Base-by-base conservation (phyloP, 2,797 vertebrate species). In the Cyclura pinguis region DNA sequence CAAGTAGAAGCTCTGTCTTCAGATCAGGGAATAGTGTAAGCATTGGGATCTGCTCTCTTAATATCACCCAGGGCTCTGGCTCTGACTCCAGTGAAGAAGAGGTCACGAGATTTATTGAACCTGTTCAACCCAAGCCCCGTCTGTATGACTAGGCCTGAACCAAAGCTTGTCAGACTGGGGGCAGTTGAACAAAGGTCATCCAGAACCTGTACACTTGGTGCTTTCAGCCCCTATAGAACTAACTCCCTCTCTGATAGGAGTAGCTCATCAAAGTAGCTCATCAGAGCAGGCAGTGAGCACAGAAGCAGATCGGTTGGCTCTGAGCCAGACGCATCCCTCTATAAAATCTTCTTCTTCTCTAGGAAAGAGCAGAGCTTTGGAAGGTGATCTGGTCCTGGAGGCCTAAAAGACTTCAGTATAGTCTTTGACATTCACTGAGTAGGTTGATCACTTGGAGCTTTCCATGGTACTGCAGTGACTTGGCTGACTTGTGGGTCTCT, bases 381-480 rank as follows among this genome's bases (percentile, higher is more conserved):
- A 64, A 2, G 6, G 38, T 47, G 35, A 32, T 47, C 35, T 78
- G 81, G 69, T 42, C 9, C n/a, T 74, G 42, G 80, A 76, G 38
- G 57, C 69, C 27, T 42, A 73, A 74, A 42, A 74, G 57, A 32
- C 22, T 77, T 74, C 4, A 35, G 13, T 52, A n/a, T 47, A 35
- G 52, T 64, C 38, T 29, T 35, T 73, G 6, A 18, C 32, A 73
- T 88, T 73, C 32, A 32, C 42, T 27, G 52, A 81, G 27, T 69
- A 57, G 57, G 50, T 74, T 59, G 10, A 12, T 77, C 74, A 76
- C 82, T 84, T 84, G 82, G 81, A 89, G 88, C 88, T 89, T 89
- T 89, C 73, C 73, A 67, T 77, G 82, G 82, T 77, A 47, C 72
- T 89, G 57, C 32, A 77, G 32, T 74, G 24, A 24, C 55, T 64